Evolutionary conservation across 1,140 invertebrate species (phyloP).

Genomic region (Zaprionus vittiger): DNA sequence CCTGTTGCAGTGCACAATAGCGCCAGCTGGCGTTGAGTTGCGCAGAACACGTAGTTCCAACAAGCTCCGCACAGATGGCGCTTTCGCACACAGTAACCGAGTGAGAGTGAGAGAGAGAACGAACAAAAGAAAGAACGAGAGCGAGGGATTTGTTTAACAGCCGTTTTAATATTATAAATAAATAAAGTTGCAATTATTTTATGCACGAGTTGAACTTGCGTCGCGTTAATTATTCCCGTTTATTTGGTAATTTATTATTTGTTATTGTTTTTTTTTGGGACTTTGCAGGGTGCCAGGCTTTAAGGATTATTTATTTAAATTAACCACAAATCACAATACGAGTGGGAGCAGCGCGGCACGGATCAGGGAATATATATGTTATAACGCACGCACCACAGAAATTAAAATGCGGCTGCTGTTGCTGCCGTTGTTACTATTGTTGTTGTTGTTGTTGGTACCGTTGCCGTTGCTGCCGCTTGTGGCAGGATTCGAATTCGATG

Average conservation of each 20-base stretch:
- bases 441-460: constrained; percentile 24
- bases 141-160: constrained; percentile 12
- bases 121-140: neutral
- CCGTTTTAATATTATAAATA: neutral
- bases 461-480: constrained; percentile 33
- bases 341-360: constrained; percentile 6
- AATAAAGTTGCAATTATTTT: constrained; percentile 5
- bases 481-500: constrained; percentile 62
- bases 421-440: constrained; percentile 34
- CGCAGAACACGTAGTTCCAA: neutral
- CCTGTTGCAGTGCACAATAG: neutral
- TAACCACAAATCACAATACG: constrained; percentile 68
- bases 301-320: constrained; percentile 80
- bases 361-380: constrained; percentile 37
- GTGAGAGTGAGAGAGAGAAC: neutral
- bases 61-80: constrained; percentile 30
- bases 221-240: neutral
- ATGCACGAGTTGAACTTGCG: constrained; percentile 11
- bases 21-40: constrained; percentile 23
- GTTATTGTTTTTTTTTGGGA: neutral
- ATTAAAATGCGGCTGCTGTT: constrained; percentile 72
- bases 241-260: neutral
- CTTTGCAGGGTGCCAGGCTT: constrained; percentile 49
- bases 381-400: constrained; percentile 71
- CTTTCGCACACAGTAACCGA: neutral